Evolutionary conservation across 2,113 vertebrate genomes (phyloP), one percentile per base, ranked within the genome.

Genomic region (Saccopteryx leptura): DNA sequence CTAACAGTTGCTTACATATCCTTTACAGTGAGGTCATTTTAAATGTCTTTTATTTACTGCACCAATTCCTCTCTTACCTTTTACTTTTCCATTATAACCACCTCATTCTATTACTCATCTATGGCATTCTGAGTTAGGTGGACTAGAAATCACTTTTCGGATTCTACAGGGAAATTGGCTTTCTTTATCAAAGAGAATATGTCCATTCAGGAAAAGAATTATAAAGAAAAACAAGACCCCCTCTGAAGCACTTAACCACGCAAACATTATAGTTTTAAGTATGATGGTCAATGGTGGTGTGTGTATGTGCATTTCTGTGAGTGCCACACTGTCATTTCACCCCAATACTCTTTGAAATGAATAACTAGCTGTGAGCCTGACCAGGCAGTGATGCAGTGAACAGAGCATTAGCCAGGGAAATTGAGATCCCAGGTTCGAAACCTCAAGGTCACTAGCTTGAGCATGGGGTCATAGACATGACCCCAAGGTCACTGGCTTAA

Each of bases 81-180:
- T 78, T 74, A 65, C 39, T 82, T 82, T 78, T 72, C 17, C 31
- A 2, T 69, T 68, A 52, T n/a, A 65, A 11, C 4, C 4, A 65
- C 39, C n/a, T 13, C 23, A 52, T 93, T 74, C 26, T 46, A 78
- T 80, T 78, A 76, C 3, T 93, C 19, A 23, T 79, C 39, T 86
- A n/a, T 24, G 12, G 12, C 46, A 19, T 88, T 94, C 72, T 26
- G 56, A 86, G 9, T 19, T 68, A 84, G 71, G 31, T n/a, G 78
- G 75, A 69, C 33, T 85, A 90, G 60, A 69, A 93, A 90, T 92
- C 33, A 84, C 33, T 87, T 71, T 80, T 21, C 14, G 39, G 90
- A 83, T 7, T 18, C 78, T 52, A 61, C 17, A 31, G n/a, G 48
- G 21, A 85, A 56, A 82, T 6, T 54, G 14, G 18, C 4, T 91